Base-by-base conservation (phyloP, 2,113 vertebrate species). In the Osmerus mordax region DNA sequence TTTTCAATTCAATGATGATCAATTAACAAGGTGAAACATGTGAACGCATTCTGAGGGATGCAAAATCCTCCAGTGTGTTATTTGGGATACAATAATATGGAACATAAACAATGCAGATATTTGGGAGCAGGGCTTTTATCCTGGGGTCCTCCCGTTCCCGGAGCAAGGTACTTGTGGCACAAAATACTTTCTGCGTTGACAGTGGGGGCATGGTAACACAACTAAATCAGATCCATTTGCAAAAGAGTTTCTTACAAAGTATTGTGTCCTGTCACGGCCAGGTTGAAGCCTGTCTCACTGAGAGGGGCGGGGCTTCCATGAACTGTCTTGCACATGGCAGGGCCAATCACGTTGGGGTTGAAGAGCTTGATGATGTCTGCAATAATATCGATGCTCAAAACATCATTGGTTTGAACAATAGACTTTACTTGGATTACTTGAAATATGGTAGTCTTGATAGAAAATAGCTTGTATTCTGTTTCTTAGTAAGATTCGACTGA, bases 191-290 rank as follows among this genome's bases (percentile, higher is more conserved):
- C 41, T 47, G 7, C 41, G 9, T 47, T 47, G 41, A 47, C 41
- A 47, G 41, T 47, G 41, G 41, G 41, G 41, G 9, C 41, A 47
- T 12, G 9, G 41, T 47, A 47, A 47, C 41, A 5, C 5, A 47
- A 47, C 9, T 9, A 47, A 11, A 11, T 47, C 41, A 2, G 9
- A 47, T 47, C 29, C 32, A 41, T 58, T 29, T 21, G 28, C 29
- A 32, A 2, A 3, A 29, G 14, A 29, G 15, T 54, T 51, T 70
- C 84, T 84, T 85, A 94, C 93, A 87, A 89, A 21, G 93, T 92
- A 86, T 93, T 93, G 73, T 93, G 90, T 87, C 93, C 93, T 0
- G 92, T 92, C 67, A 92, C 89, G 0, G 93, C 92, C 82, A 94
- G 84, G 77, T 94, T 93, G 66, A 94, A 91, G 53, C 93, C 93